Evolutionary conservation across 2,888 invertebrate genomes (phyloP).

Genomic region (Boloria euphrosyne): DNA sequence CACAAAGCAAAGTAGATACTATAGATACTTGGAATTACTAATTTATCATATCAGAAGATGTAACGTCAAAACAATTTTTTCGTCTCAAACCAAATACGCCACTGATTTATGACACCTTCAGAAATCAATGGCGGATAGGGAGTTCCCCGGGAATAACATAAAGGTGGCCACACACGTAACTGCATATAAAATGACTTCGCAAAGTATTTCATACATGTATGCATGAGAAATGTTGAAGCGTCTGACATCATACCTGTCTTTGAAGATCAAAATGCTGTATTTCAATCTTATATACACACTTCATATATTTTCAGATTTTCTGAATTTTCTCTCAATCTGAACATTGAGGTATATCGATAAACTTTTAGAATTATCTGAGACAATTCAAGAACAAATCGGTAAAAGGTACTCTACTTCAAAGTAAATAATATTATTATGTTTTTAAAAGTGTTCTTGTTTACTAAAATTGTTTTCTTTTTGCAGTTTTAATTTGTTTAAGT

Average conservation of each 20-base stretch:
- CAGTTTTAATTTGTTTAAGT: too few relatives aligned
- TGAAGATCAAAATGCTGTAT: not conserved
- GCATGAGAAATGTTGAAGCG: slow-evolving; percentile 4
- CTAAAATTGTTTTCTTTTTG: too few relatives aligned
- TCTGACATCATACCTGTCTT: not conserved
- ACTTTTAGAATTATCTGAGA: too few relatives aligned
- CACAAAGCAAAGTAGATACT: not conserved
- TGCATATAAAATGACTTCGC: slow-evolving; percentile 6
- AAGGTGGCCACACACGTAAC: slow-evolving; percentile 10
- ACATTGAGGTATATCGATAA: too few relatives aligned
- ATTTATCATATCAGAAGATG: slow-evolving; percentile 13
- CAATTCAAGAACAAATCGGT: too few relatives aligned
- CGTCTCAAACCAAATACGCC: slow-evolving; percentile 1
- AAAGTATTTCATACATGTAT: slow-evolving; percentile 11
- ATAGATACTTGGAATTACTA: slow-evolving; percentile 10
- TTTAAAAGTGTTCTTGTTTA: too few relatives aligned
- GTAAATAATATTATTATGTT: too few relatives aligned
- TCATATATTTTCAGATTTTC: not conserved
- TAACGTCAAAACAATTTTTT: slow-evolving; percentile 15
- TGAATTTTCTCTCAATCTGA: too few relatives aligned
- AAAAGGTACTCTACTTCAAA: too few relatives aligned
- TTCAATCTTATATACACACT: not conserved
- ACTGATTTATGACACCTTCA: slow-evolving; percentile 15
- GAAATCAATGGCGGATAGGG: slow-evolving; percentile 15
- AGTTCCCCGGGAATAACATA: slow-evolving; percentile 1